These are phyloP conservation scores for Drosophila pegasa DNA, from an alignment of 2,888 invertebrate genomes.

Conservation along the genomic window DNA sequence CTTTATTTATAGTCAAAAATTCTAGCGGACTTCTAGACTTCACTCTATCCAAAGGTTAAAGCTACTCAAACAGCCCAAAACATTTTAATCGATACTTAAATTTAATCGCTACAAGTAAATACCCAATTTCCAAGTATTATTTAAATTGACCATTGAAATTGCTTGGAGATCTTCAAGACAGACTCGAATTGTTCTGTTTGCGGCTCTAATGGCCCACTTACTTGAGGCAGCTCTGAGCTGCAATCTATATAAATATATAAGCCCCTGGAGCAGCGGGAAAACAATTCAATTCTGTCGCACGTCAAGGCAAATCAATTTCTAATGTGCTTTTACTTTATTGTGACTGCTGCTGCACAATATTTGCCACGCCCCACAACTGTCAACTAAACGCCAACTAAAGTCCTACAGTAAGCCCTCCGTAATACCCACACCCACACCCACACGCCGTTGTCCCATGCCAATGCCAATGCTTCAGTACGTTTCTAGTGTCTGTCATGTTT, in stretches of 20 bases:
- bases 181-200: background rate
- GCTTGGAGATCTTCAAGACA: background rate
- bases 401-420: background rate
- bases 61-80: too few species aligned
- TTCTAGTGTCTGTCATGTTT: conserved; percentile 67
- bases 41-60: too few species aligned
- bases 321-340: conserved; percentile 43
- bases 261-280: conserved; percentile 23
- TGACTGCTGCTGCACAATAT: conserved; percentile 13
- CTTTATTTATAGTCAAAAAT: too few species aligned
- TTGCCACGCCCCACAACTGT: conserved; percentile 28
- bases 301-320: conserved; percentile 50
- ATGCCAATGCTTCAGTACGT: conserved; percentile 16
- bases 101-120: too few species aligned
- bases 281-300: conserved; percentile 29
- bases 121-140: too few species aligned
- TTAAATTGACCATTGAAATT: background rate
- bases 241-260: conserved; percentile 37
- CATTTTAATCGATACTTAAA: too few species aligned
- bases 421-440: background rate
- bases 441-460: background rate
- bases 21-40: too few species aligned
- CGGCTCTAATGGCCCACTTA: conserved; percentile 20
- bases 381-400: conserved; percentile 29
- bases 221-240: conserved; percentile 21